Evolutionary conservation across 2,113 vertebrate species (phyloP).

Genomic region (Notarius lentiginosus): DNA sequence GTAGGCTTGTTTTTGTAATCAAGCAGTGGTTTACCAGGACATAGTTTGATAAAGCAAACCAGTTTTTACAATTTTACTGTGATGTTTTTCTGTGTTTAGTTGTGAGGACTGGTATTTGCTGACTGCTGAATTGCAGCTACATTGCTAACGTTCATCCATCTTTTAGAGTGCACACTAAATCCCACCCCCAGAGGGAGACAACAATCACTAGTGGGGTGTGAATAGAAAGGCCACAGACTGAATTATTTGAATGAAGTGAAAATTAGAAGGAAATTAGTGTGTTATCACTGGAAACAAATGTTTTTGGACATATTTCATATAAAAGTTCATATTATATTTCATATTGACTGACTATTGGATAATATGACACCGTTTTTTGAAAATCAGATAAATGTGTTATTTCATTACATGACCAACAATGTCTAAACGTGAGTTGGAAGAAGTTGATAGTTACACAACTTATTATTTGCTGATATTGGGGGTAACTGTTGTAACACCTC

Average conservation of each 20-base stretch:
- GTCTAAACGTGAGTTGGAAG: background rate
- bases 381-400: too few relatives aligned
- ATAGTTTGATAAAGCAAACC: background rate
- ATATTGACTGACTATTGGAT: background rate
- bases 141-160: background rate
- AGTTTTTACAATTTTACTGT: background rate
- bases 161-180: background rate
- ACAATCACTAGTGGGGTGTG: background rate
- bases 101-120: background rate
- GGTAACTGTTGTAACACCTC: background rate
- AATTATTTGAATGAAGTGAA: too few relatives aligned
- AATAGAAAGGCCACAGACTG: background rate
- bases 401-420: too few relatives aligned
- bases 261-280: background rate
- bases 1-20: background rate
- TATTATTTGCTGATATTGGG: background rate
- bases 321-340: background rate
- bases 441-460: too few relatives aligned
- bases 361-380: background rate
- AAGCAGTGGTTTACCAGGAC: background rate
- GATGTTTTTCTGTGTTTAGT: background rate
- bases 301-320: background rate
- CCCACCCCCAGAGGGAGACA: conserved; percentile 29
- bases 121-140: background rate
- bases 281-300: background rate